Evolutionary conservation across 2,888 invertebrate species (phyloP).

Genomic region (Capitulum mitella): DNA sequence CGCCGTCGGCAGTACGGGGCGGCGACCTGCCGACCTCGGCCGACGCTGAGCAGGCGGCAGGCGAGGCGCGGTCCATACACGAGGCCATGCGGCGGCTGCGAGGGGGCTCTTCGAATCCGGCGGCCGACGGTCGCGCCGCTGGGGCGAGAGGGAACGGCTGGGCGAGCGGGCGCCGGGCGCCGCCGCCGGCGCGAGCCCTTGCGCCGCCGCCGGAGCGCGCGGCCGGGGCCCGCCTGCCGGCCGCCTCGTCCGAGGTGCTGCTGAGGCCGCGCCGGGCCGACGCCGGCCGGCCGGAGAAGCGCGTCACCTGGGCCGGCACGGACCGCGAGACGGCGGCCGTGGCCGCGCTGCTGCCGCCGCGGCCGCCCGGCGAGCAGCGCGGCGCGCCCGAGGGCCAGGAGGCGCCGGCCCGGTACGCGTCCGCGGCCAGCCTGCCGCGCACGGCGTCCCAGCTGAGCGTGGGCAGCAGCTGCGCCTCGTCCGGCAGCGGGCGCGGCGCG

Average conservation of each 20-base stretch:
- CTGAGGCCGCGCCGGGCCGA: neutral
- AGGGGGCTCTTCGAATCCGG: neutral
- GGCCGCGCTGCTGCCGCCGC: conserved; percentile 4
- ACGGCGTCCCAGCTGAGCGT: neutral
- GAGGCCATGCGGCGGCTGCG: neutral
- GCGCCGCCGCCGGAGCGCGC: too few relatives aligned
- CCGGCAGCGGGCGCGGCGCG: neutral
- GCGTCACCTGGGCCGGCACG: conserved; percentile 17
- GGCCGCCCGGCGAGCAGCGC: neutral
- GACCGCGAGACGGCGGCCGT: conserved; percentile 10
- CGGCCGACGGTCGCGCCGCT: too few relatives aligned
- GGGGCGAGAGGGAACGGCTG: too few relatives aligned
- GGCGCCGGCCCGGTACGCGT: neutral
- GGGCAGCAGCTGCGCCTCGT: neutral
- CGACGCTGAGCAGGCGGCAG: neutral
- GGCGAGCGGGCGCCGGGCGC: too few relatives aligned
- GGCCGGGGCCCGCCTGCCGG: too few relatives aligned
- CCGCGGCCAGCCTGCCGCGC: neutral
- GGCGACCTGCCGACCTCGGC: too few relatives aligned
- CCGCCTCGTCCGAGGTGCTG: neutral
- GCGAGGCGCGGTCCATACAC: too few relatives aligned
- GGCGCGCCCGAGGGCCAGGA: neutral
- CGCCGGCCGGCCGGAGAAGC: neutral
- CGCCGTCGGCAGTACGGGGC: too few relatives aligned
- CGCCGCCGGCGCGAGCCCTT: too few relatives aligned